A percentile compares a stretch with the other conserved stretches of the same genome.
phyloP scores from a whole-genome alignment of 2,113 vertebrate genomes.

The Astur gentilis region DNA sequence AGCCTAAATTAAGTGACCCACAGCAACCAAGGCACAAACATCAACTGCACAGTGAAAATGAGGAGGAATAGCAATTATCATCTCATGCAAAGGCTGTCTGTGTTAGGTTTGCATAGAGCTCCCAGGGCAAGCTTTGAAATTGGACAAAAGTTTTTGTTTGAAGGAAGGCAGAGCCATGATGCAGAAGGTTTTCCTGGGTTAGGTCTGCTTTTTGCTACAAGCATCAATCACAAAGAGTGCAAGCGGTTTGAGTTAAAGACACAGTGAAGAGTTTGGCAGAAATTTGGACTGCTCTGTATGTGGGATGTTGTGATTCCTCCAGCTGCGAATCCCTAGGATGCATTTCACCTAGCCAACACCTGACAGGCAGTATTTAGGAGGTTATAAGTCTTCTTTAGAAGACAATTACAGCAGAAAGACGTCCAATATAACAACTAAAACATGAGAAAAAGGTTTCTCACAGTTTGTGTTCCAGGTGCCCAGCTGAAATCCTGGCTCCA shows the following conservation, averaged over 20 bases:
- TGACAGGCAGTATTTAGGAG: not conserved
- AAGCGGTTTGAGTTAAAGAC: conserved; percentile 31
- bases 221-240: conserved; percentile 10
- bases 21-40: not conserved
- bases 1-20: not conserved
- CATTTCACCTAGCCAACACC: conserved; percentile 31
- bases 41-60: not conserved
- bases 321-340: not conserved
- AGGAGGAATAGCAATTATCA: not conserved
- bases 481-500: not conserved
- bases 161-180: not conserved
- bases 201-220: not conserved
- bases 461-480: not conserved
- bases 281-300: not conserved
- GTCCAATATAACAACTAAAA: not conserved
- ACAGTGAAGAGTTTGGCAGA: conserved; percentile 41
- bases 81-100: not conserved
- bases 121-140: not conserved
- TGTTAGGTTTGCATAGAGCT: not conserved
- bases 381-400: conserved; percentile 55
- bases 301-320: conserved; percentile 21
- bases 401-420: conserved; percentile 19
- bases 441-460: not conserved
- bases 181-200: not conserved
- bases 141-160: not conserved